Base-by-base conservation (phyloP, 2,113 vertebrate species). In the Vidua macroura region DNA sequence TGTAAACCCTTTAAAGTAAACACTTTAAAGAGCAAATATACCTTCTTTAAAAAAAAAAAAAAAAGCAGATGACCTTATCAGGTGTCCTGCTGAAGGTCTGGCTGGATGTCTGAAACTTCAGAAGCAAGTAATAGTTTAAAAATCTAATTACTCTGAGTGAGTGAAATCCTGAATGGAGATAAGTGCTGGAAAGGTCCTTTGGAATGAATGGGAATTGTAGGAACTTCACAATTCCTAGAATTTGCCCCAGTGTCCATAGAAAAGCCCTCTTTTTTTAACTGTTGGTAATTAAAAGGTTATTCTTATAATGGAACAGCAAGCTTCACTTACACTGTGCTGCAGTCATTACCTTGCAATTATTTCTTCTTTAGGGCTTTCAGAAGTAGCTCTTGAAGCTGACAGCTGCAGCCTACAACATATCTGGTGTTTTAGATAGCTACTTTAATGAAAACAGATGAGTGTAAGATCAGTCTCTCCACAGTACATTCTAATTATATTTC, bases 341-440 rank as follows among this genome's bases (percentile, higher is more conserved):
- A 62, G n/a, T 92, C 56, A 62, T 92, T 96, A 86, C 73, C 60
- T 90, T 62, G 55, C 60, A 86, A 94, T 94, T 96, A 86, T 86
- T 92, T 90, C 86, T 92, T 92, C 41, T 81, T 91, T 15, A 86
- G 66, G 56, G 52, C 66, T 91, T 79, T 75, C 73, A 91, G 51
- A 79, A 72, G 58, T 23, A 91, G 81, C 52, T 86, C 64, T 81
- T 72, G 76, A 92, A 68, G 86, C 86, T 88, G 94, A 76, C 88
- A 96, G 95, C 88, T 95, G 91, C 73, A 93, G 77, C 73, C 77
- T 60, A 66, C 73, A 90, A 86, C 37, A 5, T 37, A 86, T n/a
- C 48, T 68, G 82, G 58, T 84, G 69, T 83, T 90, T 86, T 48
- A 78, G 78, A 77, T 52, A 88, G 86, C 56, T 86, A 7, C 80